Conservation (phyloP, 2,797 vertebrate species). For the Gymnodraco acuticeps region DNA sequence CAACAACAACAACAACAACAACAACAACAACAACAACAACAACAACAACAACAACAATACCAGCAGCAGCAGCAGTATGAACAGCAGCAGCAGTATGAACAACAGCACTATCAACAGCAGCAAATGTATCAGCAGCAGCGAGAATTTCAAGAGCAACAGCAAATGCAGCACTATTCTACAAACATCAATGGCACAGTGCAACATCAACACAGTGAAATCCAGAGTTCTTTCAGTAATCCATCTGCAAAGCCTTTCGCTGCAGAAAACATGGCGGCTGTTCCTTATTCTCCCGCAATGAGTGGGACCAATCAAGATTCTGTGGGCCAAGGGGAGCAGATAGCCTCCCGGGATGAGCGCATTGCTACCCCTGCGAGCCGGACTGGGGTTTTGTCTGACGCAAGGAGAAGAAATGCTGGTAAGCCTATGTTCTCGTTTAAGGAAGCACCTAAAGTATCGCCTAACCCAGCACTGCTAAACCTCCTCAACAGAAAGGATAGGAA, state of each 20-base stretch:
- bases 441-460: constrained; percentile 92
- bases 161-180: constrained; percentile 79
- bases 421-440: constrained; percentile 99
- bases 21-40: constrained; percentile 38
- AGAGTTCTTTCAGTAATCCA: constrained; percentile 85
- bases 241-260: constrained; percentile 91
- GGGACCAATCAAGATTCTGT: constrained; percentile 85
- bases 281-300: constrained; percentile 84
- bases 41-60: constrained; percentile 68
- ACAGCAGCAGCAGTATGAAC: constrained; percentile 76
- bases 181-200: constrained; percentile 88
- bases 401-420: constrained; percentile 86
- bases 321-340: constrained; percentile 91
- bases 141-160: constrained; percentile 78
- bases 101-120: constrained; percentile 76
- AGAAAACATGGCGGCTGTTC: constrained; percentile 79
- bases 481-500: constrained; percentile 90
- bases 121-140: constrained; percentile 79
- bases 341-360: constrained; percentile 96
- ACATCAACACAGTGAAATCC: constrained; percentile 83
- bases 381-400: constrained; percentile 92
- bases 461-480: constrained; percentile 93
- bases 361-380: constrained; percentile 94
- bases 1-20: constrained; percentile 59
- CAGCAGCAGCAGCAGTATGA: constrained; percentile 72